Percentiles rank a stretch among this genome's conserved stretches.
Conservation (phyloP, 23 tunicate species). For the Pegea sp. region DNA sequence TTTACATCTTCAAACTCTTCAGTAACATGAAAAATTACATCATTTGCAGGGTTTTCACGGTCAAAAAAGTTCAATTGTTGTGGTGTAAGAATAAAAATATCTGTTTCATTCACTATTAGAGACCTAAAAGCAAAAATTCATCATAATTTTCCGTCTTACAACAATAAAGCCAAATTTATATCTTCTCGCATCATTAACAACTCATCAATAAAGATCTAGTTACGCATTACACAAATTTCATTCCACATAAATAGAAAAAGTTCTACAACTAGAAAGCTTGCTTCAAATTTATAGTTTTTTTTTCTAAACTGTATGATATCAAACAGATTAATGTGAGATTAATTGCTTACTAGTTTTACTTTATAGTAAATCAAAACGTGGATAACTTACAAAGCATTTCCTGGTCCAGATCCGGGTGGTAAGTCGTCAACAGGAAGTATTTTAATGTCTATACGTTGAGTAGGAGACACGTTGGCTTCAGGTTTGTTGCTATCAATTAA, state of each 20-base stretch:
- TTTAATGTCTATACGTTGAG: conserved; percentile 27
- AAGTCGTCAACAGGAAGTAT: conserved; percentile 75
- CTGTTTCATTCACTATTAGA: conserved; percentile 67
- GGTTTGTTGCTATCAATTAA: conserved; percentile 45
- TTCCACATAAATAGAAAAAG: too few species aligned
- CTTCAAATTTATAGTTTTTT: background rate
- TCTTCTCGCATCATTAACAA: too few species aligned
- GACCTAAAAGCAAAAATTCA: too few species aligned
- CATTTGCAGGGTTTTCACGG: conserved; percentile 23
- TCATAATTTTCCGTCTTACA: too few species aligned
- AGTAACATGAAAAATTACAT: conserved; percentile 25
- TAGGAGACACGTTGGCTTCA: conserved; percentile 40
- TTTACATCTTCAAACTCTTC: conserved; percentile 5
- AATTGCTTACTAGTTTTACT: background rate
- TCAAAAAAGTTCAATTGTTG: conserved; percentile 37
- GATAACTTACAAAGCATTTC: conserved; percentile 40
- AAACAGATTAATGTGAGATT: background rate
- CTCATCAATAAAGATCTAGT: too few species aligned
- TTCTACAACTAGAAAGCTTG: too few species aligned
- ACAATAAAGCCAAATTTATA: too few species aligned
- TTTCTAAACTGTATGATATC: background rate
- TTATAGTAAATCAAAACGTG: background rate
- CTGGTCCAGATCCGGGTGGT: conserved; percentile 45
- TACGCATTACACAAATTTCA: too few species aligned
- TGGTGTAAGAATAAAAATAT: conserved; percentile 21